These are phyloP conservation scores for Lutjanus campechanus DNA, from an alignment of 2,797 vertebrate species.

Conservation along the genomic window DNA sequence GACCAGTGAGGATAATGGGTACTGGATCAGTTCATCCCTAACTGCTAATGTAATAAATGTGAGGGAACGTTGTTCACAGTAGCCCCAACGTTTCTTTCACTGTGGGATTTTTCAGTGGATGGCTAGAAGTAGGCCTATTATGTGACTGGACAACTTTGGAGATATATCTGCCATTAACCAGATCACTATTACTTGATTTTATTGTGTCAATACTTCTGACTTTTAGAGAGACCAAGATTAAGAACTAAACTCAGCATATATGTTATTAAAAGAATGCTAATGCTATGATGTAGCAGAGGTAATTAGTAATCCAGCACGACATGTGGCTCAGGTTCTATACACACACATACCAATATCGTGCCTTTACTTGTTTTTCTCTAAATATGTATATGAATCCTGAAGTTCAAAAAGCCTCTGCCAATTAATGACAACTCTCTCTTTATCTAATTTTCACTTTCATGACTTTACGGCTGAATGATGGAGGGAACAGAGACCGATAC, in stretches of 20 bases:
- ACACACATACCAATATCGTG: conserved; percentile 16
- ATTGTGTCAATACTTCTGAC: too few relatives aligned
- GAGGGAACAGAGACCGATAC: conserved; percentile 1
- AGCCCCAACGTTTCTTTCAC: neutral
- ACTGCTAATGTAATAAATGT: neutral
- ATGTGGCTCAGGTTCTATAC: neutral
- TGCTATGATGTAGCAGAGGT: neutral
- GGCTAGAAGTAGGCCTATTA: neutral
- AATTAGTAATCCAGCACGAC: neutral
- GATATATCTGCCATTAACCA: too few relatives aligned
- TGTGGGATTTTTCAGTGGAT: neutral
- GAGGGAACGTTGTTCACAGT: neutral
- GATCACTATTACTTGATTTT: neutral
- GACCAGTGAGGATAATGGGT: too few relatives aligned
- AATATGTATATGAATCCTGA: neutral
- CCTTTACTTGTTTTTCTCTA: neutral
- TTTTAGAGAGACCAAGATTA: neutral
- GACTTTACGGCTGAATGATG: conserved; percentile 35
- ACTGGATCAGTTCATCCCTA: too few relatives aligned
- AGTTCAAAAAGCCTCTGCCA: conserved; percentile 8
- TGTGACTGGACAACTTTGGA: neutral
- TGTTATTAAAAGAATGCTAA: neutral
- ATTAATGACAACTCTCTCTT: conserved; percentile 16
- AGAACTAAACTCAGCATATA: neutral
- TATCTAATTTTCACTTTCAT: conserved; percentile 31